Conservation (phyloP, 2,113 vertebrate genomes). For the Mus musculus region DNA sequence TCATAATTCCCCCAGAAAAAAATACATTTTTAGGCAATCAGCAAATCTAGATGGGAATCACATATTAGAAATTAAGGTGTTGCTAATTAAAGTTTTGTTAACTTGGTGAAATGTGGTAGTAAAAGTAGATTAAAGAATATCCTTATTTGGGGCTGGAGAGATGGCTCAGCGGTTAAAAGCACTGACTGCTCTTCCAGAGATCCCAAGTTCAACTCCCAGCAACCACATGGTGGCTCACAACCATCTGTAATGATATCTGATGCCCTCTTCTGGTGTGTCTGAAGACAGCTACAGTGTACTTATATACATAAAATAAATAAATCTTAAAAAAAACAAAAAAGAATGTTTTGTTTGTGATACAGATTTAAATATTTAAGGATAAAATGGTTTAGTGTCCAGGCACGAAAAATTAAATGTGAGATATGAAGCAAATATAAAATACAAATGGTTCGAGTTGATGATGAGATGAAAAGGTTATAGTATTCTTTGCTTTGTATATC, state of each 20-base stretch:
- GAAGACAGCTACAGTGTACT: too few species aligned
- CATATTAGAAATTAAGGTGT: conserved; percentile 40
- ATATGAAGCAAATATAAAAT: conserved; percentile 49
- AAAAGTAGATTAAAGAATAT: conserved; percentile 30
- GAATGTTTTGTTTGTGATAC: neutral
- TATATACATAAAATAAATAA: too few species aligned
- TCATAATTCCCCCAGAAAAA: conserved; percentile 6
- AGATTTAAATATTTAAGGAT: conserved; percentile 10
- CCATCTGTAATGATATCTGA: too few species aligned
- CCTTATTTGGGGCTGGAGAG: too few species aligned
- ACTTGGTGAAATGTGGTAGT: conserved; percentile 34
- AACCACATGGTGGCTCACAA: neutral
- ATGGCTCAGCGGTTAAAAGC: too few species aligned
- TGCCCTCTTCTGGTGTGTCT: too few species aligned
- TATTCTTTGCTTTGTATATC: neutral
- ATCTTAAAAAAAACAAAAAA: neutral
- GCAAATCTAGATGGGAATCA: conserved; percentile 26
- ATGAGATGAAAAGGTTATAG: neutral
- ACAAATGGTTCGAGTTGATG: neutral
- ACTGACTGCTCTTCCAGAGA: too few species aligned
- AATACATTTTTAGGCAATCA: neutral
- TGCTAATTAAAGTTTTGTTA: conserved; percentile 14
- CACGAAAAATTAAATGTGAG: conserved; percentile 24
- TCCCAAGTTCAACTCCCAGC: too few species aligned
- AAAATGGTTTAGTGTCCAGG: neutral